These are phyloP conservation scores for Clinocottus analis DNA, from an alignment of 2,113 vertebrate genomes.

Conservation along the genomic window DNA sequence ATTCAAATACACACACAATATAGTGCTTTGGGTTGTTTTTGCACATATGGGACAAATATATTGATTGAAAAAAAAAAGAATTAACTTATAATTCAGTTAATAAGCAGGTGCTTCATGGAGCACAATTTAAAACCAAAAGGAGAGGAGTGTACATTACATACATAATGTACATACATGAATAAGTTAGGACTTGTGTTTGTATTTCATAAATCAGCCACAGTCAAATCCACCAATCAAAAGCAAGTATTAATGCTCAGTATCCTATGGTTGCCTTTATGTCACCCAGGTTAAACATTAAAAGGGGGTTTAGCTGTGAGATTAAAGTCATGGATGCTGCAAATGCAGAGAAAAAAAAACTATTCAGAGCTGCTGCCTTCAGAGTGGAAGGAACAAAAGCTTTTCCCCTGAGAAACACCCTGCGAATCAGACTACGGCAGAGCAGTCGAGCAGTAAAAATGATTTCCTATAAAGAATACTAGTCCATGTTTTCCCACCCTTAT, in stretches of 20 bases:
- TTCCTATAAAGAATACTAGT: constrained; percentile 57
- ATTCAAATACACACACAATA: not conserved
- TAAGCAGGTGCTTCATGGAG: not conserved
- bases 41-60: not conserved
- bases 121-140: not conserved
- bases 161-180: not conserved
- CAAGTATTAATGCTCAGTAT: not conserved
- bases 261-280: not conserved
- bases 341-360: constrained; percentile 18
- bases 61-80: not conserved
- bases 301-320: constrained; percentile 5
- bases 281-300: not conserved
- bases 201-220: not conserved
- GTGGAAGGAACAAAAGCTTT: constrained; percentile 36
- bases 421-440: constrained; percentile 56
- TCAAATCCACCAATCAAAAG: not conserved
- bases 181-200: not conserved
- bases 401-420: constrained; percentile 55
- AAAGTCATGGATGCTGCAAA: constrained; percentile 40
- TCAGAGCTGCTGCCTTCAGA: constrained; percentile 42
- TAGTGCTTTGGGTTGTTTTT: not conserved
- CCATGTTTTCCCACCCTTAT: constrained; percentile 29
- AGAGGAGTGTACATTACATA: not conserved
- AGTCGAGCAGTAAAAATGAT: constrained; percentile 65
- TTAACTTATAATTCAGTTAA: not conserved